Percentiles rank a stretch among this genome's conserved stretches.
phyloP scores from a whole-genome alignment of 2,113 vertebrate species.

The Pelobates fuscus region DNA sequence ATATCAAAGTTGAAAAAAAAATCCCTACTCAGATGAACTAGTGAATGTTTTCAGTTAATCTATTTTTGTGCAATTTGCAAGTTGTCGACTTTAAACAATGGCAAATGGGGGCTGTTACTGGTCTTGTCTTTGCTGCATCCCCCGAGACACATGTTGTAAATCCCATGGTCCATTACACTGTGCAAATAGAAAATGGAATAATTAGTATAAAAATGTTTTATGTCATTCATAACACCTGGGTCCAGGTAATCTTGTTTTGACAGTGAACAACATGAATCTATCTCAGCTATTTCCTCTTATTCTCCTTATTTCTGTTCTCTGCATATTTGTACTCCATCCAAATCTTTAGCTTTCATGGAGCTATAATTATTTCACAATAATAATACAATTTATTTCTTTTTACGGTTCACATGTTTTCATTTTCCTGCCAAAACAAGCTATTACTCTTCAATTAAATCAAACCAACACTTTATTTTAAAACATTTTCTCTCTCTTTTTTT shows the following conservation, averaged over 20 bases:
- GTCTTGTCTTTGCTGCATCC: too few relatives aligned
- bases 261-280: not conserved
- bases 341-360: not conserved
- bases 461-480: not conserved
- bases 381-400: slow-evolving; percentile 22
- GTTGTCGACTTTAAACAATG: too few relatives aligned
- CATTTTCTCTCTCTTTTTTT: slow-evolving; percentile 2
- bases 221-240: not conserved
- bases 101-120: too few relatives aligned
- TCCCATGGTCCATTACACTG: too few relatives aligned
- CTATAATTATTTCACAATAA: slow-evolving; percentile 17
- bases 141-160: too few relatives aligned
- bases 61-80: too few relatives aligned
- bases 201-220: not conserved
- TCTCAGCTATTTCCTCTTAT: not conserved
- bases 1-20: too few relatives aligned
- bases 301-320: not conserved
- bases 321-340: slow-evolving; percentile 10
- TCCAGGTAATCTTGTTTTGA: not conserved
- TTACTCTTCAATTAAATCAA: slow-evolving; percentile 16
- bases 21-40: too few relatives aligned
- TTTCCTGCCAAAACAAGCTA: slow-evolving; percentile 21
- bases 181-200: too few relatives aligned
- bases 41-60: too few relatives aligned
- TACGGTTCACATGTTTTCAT: slow-evolving; percentile 21